Base-by-base conservation (phyloP, 2,797 vertebrate species). In the Triplophysa yarkandensis region DNA sequence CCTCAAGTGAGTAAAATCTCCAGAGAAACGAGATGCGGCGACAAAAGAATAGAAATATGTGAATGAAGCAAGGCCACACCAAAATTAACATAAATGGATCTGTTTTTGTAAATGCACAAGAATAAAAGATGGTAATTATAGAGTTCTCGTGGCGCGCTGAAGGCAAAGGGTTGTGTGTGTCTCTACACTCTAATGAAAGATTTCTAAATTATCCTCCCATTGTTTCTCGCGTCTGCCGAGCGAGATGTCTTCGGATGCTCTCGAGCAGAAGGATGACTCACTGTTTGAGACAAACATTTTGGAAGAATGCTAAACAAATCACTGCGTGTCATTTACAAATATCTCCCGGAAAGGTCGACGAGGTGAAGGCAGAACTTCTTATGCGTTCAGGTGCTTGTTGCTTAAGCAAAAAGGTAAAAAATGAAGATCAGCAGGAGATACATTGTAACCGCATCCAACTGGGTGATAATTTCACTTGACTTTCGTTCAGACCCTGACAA, bases 1-100 rank as follows among this genome's bases (percentile, higher is more conserved):
- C 97, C 97, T 75, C 97, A 98, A 94, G 97, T 92, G 84, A 92
- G 90, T 82, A 78, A 46, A 65, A 63, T 60, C 54, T n/a, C 39
- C 66, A 44, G 54, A 54, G 46, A 68, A 77, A 16, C 11, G 21
- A 58, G 46, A 74, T 28, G 48, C 50, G 27, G 36, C 34, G 34
- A 74, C 63, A 74, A 74, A 58, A 60, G 52, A 74, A 60, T 48
- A 19, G 58, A 71, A 70, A 43, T 67, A 67, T 57, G 41, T 71
- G 62, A 74, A 70, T 74, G 61, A 71, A 74, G 23, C 25, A 57
- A 55, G 68, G 52, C 61, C 71, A 70, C 61, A 50, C 65, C 68
- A 62, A 83, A 80, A 80, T 76, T 25, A 72, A 78, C 62, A 79
- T 80, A 72, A 81, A 77, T 74, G 76, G 68, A 80, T 81, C 74